Base-by-base conservation (phyloP, 2,797 vertebrate genomes). In the Pseudomugil gertrudae region DNA sequence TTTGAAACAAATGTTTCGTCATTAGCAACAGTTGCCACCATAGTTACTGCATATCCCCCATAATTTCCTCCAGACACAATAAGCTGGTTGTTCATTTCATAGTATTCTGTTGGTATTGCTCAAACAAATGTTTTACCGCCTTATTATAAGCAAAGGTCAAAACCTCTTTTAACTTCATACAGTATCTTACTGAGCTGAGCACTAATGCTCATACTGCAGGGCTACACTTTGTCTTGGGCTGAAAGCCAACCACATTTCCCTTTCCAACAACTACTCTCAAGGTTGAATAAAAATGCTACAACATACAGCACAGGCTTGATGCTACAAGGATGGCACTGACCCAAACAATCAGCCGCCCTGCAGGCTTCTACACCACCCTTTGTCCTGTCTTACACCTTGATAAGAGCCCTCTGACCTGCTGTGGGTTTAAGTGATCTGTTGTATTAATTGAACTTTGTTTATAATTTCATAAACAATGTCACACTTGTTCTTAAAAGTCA, bases 391-490 rank as follows among this genome's bases (percentile, higher is more conserved):
- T 50, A 27, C 69, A 59, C 72, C 80, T 79, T 63, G 52, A 79
- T 55, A 66, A 68, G 69, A 30, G 59, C 69, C 63, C 29, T 63
- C 47, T 40, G 79, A 68, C 78, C 75, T 72, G 80, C 56, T 32
- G 78, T 24, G 81, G 81, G 66, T 79, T 68, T 64, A 87, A 86
- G 80, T 62, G 67, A 52, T 74, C 76, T 30, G 76, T 73, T 83
- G 78, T 63, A 80, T 78, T 53, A 64, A 19, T 47, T 81, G 63
- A 81, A 84, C 70, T 61, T 67, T 65, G 32, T 47, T 52, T 23
- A 52, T 84, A 74, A 86, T 84, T 57, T 48, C 74, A 83, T 85
- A 69, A 81, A 87, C 69, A 38, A 55, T 70, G 80, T 79, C 67
- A n/a, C 70, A 67, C 79, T 74, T 83, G 69, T 69, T 74, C 69